Percentiles rank a stretch among this genome's conserved stretches.
These are phyloP conservation scores for Acanthosoma haemorrhoidale DNA, from an alignment of 2,888 invertebrate genomes.

Conservation along the genomic window DNA sequence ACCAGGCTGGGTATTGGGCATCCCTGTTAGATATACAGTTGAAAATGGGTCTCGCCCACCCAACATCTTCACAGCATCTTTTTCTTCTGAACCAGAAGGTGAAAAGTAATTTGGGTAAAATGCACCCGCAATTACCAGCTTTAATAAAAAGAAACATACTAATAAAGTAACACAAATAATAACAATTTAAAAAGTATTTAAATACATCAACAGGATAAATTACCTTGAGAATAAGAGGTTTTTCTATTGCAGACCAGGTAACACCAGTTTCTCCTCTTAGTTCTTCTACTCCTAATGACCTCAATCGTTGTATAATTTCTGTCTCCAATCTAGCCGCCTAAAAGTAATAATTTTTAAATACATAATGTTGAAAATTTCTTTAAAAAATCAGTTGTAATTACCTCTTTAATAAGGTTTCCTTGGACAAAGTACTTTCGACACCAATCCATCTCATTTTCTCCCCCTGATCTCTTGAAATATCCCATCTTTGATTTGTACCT, in stretches of 20 bases:
- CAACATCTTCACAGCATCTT: slow-evolving; percentile 59
- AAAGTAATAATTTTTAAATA: neutral
- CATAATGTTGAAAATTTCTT: neutral
- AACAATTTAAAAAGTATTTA: neutral
- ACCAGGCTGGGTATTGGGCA: slow-evolving; percentile 59
- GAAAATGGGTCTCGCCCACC: slow-evolving; percentile 69
- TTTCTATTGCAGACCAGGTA: slow-evolving; percentile 47
- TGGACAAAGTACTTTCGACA: slow-evolving; percentile 65
- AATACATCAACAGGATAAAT: neutral
- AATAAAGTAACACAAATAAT: neutral
- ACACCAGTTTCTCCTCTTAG: slow-evolving; percentile 41
- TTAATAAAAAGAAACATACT: neutral
- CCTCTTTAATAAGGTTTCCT: slow-evolving; percentile 64
- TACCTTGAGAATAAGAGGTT: slow-evolving; percentile 61
- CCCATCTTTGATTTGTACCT: slow-evolving; percentile 55
- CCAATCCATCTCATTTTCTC: slow-evolving; percentile 57
- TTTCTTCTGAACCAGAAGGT: slow-evolving; percentile 55
- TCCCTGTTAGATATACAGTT: slow-evolving; percentile 60
- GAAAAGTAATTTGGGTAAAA: slow-evolving; percentile 91
- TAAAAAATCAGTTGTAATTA: neutral
- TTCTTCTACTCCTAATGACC: slow-evolving; percentile 53
- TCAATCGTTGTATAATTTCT: slow-evolving; percentile 63
- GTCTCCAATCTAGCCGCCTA: slow-evolving; percentile 53
- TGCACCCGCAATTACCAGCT: slow-evolving; percentile 55
- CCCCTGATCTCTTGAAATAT: slow-evolving; percentile 50